Conservation (phyloP, 2,113 vertebrate genomes). For the Suricata suricatta region DNA sequence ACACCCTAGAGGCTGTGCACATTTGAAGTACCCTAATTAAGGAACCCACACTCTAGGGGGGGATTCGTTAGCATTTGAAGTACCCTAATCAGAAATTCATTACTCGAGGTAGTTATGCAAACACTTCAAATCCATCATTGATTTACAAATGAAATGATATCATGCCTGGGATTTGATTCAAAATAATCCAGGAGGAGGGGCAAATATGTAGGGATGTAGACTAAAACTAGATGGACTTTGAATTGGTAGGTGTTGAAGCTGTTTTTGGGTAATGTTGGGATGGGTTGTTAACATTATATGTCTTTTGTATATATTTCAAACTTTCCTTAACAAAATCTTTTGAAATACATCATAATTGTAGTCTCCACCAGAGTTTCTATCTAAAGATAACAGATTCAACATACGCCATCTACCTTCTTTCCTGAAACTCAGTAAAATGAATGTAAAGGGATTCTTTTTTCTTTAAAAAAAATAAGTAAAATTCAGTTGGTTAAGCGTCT, state of each 20-base stretch:
- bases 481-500: too few species aligned
- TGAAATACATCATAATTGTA: not conserved
- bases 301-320: not conserved
- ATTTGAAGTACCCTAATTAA: conserved; percentile 38
- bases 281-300: not conserved
- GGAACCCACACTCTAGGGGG: not conserved
- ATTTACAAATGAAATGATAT: conserved; percentile 19
- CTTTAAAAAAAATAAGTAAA: too few species aligned
- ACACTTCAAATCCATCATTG: conserved; percentile 9
- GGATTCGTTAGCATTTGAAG: not conserved
- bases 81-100: conserved; percentile 31
- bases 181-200: not conserved
- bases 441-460: not conserved
- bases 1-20: not conserved
- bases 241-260: not conserved
- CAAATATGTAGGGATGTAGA: not conserved
- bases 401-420: not conserved
- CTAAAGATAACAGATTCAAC: not conserved
- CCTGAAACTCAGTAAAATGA: not conserved
- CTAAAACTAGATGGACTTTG: not conserved
- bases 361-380: not conserved
- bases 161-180: not conserved
- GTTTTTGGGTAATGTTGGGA: not conserved
- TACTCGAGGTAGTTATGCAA: not conserved
- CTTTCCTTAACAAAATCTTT: not conserved